Evolutionary conservation across 2,113 vertebrate genomes (phyloP).

Genomic region (Danio rerio): GRCz12tu NC_133190.1:2973001-2973500

Average conservation of each 20-base stretch:
- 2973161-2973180: background rate
- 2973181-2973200: background rate
- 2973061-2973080: too few relatives aligned
- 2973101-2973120: too few relatives aligned
- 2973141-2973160: background rate
- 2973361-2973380: background rate
- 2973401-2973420: too few relatives aligned
- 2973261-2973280: conserved; percentile 45
- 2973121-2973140: background rate
- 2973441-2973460: too few relatives aligned
- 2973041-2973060: too few relatives aligned
- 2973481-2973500: too few relatives aligned
- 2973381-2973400: background rate
- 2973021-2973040: too few relatives aligned
- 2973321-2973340: background rate
- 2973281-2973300: background rate
- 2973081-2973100: too few relatives aligned
- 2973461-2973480: too few relatives aligned
- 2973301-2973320: background rate
- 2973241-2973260: background rate
- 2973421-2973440: too few relatives aligned
- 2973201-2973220: background rate
- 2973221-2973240: rapidly evolving
- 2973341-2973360: background rate
- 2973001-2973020: too few relatives aligned